Percentiles rank a stretch among this genome's conserved stretches.
Conservation (phyloP, 2,888 invertebrate genomes). For the Ophion costatus region DNA sequence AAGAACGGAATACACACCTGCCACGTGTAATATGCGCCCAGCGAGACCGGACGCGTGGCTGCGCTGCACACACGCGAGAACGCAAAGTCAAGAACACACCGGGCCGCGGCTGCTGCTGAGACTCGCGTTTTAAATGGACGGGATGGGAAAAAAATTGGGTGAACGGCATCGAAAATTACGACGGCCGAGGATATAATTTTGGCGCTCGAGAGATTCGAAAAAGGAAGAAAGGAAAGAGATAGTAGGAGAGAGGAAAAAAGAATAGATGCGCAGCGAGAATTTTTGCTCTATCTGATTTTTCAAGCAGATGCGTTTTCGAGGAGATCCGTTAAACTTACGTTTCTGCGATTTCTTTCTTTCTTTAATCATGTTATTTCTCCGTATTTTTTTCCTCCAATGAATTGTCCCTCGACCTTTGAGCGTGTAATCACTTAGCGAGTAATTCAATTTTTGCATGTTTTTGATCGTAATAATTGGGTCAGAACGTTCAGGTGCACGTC, state of each 20-base stretch:
- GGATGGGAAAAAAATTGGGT: slow-evolving; percentile 67
- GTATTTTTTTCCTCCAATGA: not conserved
- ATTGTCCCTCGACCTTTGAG: slow-evolving; percentile 1
- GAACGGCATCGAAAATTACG: slow-evolving; percentile 71
- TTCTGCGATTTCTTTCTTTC: slow-evolving; percentile 3
- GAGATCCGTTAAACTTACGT: not conserved
- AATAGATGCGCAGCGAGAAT: slow-evolving; percentile 12
- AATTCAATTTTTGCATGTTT: slow-evolving; percentile 42
- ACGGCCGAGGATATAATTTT: slow-evolving; percentile 67
- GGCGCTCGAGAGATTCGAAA: slow-evolving; percentile 43
- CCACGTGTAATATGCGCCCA: slow-evolving; percentile 61
- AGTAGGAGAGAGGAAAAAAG: slow-evolving; percentile 42
- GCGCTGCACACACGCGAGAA: slow-evolving; percentile 63
- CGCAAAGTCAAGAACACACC: slow-evolving; percentile 57
- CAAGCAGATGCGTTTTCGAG: slow-evolving; percentile 34
- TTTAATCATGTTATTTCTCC: not conserved
- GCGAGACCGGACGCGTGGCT: slow-evolving; percentile 67
- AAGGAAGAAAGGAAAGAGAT: slow-evolving; percentile 30
- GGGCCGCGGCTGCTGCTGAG: slow-evolving; percentile 61
- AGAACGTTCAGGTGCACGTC: slow-evolving; percentile 28
- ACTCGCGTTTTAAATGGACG: slow-evolving; percentile 72
- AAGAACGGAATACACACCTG: slow-evolving; percentile 54
- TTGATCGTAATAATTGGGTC: slow-evolving; percentile 44
- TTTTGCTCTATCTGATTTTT: slow-evolving; percentile 49
- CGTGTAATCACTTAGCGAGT: slow-evolving; percentile 15